Base-by-base conservation (phyloP, 2,888 invertebrate species). In the Cataglyphis rosenhaueri region DNA sequence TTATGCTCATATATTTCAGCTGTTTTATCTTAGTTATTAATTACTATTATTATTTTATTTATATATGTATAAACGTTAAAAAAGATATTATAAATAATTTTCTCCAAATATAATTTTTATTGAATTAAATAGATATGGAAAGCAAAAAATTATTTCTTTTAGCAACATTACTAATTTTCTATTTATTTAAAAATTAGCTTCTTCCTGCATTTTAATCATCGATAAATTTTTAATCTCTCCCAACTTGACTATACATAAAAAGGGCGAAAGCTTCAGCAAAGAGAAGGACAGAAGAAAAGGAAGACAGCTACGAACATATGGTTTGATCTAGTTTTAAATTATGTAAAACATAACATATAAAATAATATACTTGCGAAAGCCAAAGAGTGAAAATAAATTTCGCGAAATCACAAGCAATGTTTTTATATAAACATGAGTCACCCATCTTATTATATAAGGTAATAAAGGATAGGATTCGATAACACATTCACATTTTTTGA, bases 171-270 rank as follows among this genome's bases (percentile, higher is more conserved):
- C 0, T 32, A 32, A 32, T 32, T 32, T 32, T 32, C 32, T 32
- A 32, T n/a, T n/a, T 52, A 62, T 62, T 10, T 62, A n/a, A 75
- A 76, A 57, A 70, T 61, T 65, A 29, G n/a, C 61, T 44, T 70
- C 66, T 81, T 84, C 79, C 84, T 82, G 55, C 59, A 48, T 57
- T 82, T 78, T 73, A 61, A 55, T 38, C 64, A 61, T 84, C 86
- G 79, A 86, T 86, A 86, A 86, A 86, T 86, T 86, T 74, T 79
- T 82, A 59, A n/a, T 82, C 65, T 87, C 59, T 74, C 83, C 55
- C 64, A 81, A 71, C 55, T 79, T 59, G 85, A 83, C 79, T 59
- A 6, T 25, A 59, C 64, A 29, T 66, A 62, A 38, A 64, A 75
- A 73, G 10, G 18, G 79, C 55, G 70, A 75, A 64, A 61, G 61